Evolutionary conservation across 2,797 vertebrate species (phyloP).

Genomic region (Sebastes diploproa): DNA sequence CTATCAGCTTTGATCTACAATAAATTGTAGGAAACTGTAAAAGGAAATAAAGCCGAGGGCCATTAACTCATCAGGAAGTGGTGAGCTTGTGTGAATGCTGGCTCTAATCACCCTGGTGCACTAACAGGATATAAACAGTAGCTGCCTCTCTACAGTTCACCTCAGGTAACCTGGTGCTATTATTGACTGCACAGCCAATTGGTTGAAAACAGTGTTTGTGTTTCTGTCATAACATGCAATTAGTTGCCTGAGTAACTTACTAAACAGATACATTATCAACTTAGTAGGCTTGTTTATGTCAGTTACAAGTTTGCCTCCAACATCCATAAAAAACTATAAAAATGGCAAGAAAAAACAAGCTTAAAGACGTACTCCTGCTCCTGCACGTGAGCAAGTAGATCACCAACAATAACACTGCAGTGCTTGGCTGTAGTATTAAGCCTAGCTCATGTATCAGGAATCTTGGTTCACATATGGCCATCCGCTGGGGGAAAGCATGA

Average conservation of each 20-base stretch:
- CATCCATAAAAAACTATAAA: background rate
- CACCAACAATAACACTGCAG: conserved; percentile 49
- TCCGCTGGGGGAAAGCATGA: conserved; percentile 56
- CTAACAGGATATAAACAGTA: conserved; percentile 50
- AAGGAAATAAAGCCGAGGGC: conserved; percentile 65
- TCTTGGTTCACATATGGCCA: conserved; percentile 62
- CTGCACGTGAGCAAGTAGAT: conserved; percentile 49
- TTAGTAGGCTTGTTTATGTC: background rate
- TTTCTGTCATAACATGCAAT: background rate
- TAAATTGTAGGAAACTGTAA: conserved; percentile 74
- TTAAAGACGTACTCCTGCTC: conserved; percentile 10
- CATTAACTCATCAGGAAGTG: conserved; percentile 76
- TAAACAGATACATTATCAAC: background rate
- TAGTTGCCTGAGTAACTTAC: background rate
- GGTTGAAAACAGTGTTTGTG: background rate
- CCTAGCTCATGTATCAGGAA: conserved; percentile 66
- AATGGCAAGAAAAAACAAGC: background rate
- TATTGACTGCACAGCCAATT: conserved; percentile 8
- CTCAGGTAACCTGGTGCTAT: background rate
- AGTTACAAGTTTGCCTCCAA: background rate
- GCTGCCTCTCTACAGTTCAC: conserved; percentile 6
- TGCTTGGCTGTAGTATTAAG: conserved; percentile 30
- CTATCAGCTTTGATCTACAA: conserved; percentile 72
- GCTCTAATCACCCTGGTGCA: conserved; percentile 14
- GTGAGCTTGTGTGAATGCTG: conserved; percentile 51